phyloP scores from a whole-genome alignment of 2,888 invertebrate species.

The Tenthredo amoena region DNA sequence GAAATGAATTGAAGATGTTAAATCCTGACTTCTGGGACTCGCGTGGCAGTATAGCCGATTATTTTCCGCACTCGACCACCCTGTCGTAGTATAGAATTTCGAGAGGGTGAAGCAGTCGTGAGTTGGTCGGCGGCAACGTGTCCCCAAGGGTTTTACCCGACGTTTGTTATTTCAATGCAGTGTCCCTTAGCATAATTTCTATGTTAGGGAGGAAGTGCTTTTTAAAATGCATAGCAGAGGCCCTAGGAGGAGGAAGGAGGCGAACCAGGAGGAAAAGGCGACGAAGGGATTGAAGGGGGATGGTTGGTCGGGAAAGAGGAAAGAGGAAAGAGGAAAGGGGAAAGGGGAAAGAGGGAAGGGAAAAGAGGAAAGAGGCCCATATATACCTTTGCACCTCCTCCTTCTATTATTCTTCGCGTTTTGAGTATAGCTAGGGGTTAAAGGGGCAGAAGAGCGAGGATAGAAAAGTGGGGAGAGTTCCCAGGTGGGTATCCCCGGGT shows the following conservation, averaged over 20 bases:
- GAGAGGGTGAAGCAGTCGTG: not conserved
- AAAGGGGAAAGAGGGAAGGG: not conserved
- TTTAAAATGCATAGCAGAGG: conserved; percentile 69
- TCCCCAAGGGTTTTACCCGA: conserved; percentile 33
- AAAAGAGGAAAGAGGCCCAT: conserved; percentile 20
- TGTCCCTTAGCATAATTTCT: conserved; percentile 51
- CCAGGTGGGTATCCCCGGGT: conserved; percentile 51
- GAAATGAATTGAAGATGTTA: not conserved
- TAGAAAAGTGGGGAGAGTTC: conserved; percentile 42
- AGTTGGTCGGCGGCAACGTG: conserved; percentile 12
- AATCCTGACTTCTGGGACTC: not conserved
- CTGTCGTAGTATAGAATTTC: not conserved
- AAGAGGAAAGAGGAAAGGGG: not conserved
- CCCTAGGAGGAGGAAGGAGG: conserved; percentile 49
- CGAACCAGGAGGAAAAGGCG: conserved; percentile 21
- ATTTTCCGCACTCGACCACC: conserved; percentile 6
- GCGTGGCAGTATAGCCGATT: not conserved
- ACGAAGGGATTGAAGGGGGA: not conserved
- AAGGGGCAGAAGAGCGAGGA: conserved; percentile 23
- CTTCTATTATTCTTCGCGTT: not conserved
- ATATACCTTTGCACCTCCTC: conserved; percentile 6
- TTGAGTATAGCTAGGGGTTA: conserved; percentile 3
- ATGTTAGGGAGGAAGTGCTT: conserved; percentile 57
- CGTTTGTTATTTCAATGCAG: conserved; percentile 49
- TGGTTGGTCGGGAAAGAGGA: too few relatives aligned